Evolutionary conservation across 2,888 invertebrate species (phyloP).

Genomic region (Pogonocherus hispidulus): DNA sequence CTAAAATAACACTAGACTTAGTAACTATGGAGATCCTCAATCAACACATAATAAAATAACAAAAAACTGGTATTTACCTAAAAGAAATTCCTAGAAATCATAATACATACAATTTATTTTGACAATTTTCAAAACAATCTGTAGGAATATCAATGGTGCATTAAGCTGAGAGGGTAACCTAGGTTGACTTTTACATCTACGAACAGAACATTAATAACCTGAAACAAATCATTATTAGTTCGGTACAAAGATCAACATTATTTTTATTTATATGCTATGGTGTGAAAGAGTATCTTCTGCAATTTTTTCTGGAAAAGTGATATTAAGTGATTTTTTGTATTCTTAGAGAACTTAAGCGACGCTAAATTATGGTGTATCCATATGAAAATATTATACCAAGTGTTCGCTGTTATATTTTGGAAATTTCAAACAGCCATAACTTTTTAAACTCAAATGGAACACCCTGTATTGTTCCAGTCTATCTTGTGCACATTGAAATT

Average conservation of each 20-base stretch:
- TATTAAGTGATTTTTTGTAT: too few species aligned
- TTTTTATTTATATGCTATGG: too few species aligned
- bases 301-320: too few species aligned
- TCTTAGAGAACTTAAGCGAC: too few species aligned
- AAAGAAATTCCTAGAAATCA: constrained; percentile 41
- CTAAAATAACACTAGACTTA: constrained; percentile 40
- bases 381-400: too few species aligned
- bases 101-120: constrained; percentile 45
- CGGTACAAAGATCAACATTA: not conserved
- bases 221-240: constrained; percentile 66
- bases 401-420: too few species aligned
- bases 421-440: too few species aligned
- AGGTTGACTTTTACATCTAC: constrained; percentile 7
- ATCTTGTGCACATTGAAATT: too few species aligned
- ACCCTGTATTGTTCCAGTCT: too few species aligned
- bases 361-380: too few species aligned
- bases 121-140: constrained; percentile 40
- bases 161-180: constrained; percentile 4
- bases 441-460: too few species aligned
- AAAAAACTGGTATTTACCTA: constrained; percentile 39
- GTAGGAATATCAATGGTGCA: constrained; percentile 36
- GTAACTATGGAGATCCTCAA: constrained; percentile 52
- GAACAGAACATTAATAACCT: constrained; percentile 86
- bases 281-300: too few species aligned
- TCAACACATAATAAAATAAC: constrained; percentile 42